Percentiles rank a stretch among this genome's conserved stretches.
phyloP scores from a whole-genome alignment of 1,140 invertebrate genomes.

The Sycophaga agraensis region DNA sequence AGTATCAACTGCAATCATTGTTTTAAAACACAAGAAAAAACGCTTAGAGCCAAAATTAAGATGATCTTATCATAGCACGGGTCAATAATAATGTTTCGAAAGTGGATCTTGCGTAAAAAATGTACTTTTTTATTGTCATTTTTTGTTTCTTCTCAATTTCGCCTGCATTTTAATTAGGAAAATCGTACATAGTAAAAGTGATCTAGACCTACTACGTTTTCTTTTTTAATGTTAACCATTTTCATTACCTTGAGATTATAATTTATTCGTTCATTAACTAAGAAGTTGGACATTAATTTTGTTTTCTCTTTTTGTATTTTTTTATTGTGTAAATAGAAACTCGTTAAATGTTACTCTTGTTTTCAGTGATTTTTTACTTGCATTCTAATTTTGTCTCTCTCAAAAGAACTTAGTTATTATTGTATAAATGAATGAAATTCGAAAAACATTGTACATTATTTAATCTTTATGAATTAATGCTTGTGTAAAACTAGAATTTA shows the following conservation, averaged over 20 bases:
- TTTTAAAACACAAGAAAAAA: constrained; percentile 17
- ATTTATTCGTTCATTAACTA: constrained; percentile 4
- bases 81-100: constrained; percentile 17
- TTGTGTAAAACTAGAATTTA: constrained; percentile 23
- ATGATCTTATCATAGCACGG: constrained; percentile 8
- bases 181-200: too few relatives aligned
- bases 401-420: constrained; percentile 20
- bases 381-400: constrained; percentile 27
- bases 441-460: constrained; percentile 29
- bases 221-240: neutral
- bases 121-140: constrained; percentile 23
- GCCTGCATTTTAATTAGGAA: too few relatives aligned
- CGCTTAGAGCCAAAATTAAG: constrained; percentile 1
- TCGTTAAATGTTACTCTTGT: constrained; percentile 17
- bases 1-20: constrained; percentile 27
- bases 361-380: constrained; percentile 24
- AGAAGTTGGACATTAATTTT: constrained; percentile 10
- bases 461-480: constrained; percentile 22
- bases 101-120: constrained; percentile 22
- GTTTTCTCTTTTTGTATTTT: constrained; percentile 12
- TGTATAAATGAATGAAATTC: constrained; percentile 28
- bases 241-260: constrained; percentile 23
- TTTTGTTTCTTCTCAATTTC: constrained; percentile 2
- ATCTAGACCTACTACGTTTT: too few relatives aligned
- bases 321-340: constrained; percentile 27